Base-by-base conservation (phyloP, 2,888 invertebrate species). In the Nomada ruficornis region DNA sequence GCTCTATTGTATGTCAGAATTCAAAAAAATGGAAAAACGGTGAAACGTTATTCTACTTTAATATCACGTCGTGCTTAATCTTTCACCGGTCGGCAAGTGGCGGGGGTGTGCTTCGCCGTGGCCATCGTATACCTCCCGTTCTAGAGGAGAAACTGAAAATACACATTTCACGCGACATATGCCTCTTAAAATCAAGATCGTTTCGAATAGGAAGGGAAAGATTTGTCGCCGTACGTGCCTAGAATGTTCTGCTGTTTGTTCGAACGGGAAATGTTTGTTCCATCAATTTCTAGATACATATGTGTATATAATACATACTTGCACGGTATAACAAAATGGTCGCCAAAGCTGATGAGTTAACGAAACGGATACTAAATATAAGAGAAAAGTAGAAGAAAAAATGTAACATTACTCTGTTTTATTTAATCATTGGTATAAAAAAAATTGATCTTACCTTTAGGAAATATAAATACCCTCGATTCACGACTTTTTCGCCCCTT, bases 331-430 rank as follows among this genome's bases (percentile, higher is more conserved):
- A 70, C 81, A 86, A 85, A 82, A 85, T 86, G 86, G 82, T 82
- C 72, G 83, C 73, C 75, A 72, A 72, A 77, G 74, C 82, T 88
- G 75, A 76, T 68, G 80, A 87, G 83, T 86, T 81, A 88, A 83
- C 77, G 88, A 84, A 81, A 86, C 78, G 83, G 84, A 86, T 85
- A 88, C 86, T 88, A 81, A 83, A 88, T 78, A 71, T 80, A 81
- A 65, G 80, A 47, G 63, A 71, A 67, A 80, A 71, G 26, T 11
- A 18, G n/a, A 2, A 77, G 79, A 29, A 36, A 29, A 29, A 7
- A 36, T 36, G 7, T 36, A 36, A 7, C 36, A 36, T 36, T 36
- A 7, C 36, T 29, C 29, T 18, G 15, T 26, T 29, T 65, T 20
- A 47, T 13, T 70, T 70, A 23, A 7, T 47, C 44, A 18, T 70